Evolutionary conservation across 2,888 invertebrate species (phyloP), one percentile per base, ranked within the genome.

Genomic region (Rambutsinella grinnellia): DNA sequence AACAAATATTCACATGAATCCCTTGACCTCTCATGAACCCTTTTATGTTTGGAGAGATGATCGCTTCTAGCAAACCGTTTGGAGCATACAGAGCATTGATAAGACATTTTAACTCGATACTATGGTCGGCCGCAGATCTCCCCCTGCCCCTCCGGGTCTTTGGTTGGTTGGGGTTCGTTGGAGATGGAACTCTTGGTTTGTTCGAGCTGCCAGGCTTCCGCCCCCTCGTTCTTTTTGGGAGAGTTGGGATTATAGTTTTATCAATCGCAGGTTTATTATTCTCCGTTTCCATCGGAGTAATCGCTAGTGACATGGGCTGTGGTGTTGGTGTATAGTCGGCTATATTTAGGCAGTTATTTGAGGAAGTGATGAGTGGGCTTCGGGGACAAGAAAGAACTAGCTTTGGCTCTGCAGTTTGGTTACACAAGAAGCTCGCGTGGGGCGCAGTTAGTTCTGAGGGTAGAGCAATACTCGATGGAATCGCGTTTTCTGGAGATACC

Each of bases 11-110:
- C n/a, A n/a, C n/a, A n/a, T n/a, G n/a, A n/a, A n/a, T n/a, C n/a
- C n/a, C n/a, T n/a, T n/a, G n/a, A n/a, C n/a, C n/a, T n/a, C n/a
- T n/a, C n/a, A n/a, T n/a, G n/a, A n/a, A n/a, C n/a, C n/a, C n/a
- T n/a, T n/a, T n/a, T n/a, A 87, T 98, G 97, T 87, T 97, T 97
- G 26, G 96, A 92, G 71, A 97, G 89, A 87, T 98, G 97, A 87
- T 98, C 97, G 27, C 96, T 96, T 26, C 97, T 90, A 0, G 96
- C 94, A 87, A 98, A 98, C 79, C 92, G 90, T 87, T 97, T 97
- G 60, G 92, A 90, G 86, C 97, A 98, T 84, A 94, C 90, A 72
- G 90, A 90, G 87, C 97, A 98, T 74, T 92, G 91, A 87, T 97
- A 97, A 0, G 97, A 97, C 87, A n/a, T n/a, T n/a, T n/a, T n/a